Evolutionary conservation across 92 coral and sea anemone genomes (phyloP).

Genomic region (Siderastrea siderea): DNA sequence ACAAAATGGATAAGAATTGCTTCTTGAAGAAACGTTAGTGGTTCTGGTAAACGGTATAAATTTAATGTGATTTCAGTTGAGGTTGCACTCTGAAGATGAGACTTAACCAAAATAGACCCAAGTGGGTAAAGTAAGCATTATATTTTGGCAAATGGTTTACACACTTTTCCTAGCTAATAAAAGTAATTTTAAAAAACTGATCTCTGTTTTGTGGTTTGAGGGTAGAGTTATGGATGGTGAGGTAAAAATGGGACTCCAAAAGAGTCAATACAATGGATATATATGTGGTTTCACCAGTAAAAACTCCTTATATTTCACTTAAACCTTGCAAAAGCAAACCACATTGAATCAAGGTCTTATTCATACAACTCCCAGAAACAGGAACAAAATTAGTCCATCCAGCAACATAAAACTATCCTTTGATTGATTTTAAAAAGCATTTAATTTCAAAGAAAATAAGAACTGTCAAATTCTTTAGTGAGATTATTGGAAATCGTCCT

Average conservation of each 20-base stretch:
- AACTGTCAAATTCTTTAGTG: not conserved
- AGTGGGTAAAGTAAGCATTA: not conserved
- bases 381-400: not conserved
- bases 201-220: constrained; percentile 84
- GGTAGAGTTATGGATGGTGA: constrained; percentile 74
- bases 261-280: constrained; percentile 69
- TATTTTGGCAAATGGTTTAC: constrained; percentile 3
- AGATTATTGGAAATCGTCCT: constrained; percentile 10
- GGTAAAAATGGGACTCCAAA: constrained; percentile 54
- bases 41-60: constrained; percentile 9
- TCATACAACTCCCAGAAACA: not conserved
- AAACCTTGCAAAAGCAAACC: constrained; percentile 71
- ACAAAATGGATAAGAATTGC: constrained; percentile 3
- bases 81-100: constrained; percentile 25
- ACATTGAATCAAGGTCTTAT: constrained; percentile 20
- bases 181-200: constrained; percentile 25
- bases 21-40: constrained; percentile 9
- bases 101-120: constrained; percentile 4
- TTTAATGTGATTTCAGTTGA: constrained; percentile 39
- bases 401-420: not conserved
- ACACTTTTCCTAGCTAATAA: constrained; percentile 3
- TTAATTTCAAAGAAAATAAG: constrained; percentile 2
- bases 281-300: constrained; percentile 74
- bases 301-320: constrained; percentile 73
- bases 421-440: constrained; percentile 38